Base-by-base conservation (phyloP, 2,888 invertebrate species). In the Torymus auratus region DNA sequence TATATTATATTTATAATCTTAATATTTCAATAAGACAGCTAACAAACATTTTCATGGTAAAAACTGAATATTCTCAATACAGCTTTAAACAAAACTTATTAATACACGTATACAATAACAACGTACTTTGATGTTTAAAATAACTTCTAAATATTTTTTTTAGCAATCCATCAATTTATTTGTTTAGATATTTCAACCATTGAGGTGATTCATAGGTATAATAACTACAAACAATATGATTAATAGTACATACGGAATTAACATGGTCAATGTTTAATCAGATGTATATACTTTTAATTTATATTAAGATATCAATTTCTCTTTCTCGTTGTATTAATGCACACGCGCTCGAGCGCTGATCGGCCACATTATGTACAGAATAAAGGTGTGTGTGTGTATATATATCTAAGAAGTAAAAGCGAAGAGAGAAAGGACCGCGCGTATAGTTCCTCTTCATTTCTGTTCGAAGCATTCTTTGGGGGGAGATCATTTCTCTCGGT, bases 401-500 rank as follows among this genome's bases (percentile, higher is more conserved):
- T 56, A 17, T 70, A 23, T 64, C 28, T 68, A 62, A 75, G 52
- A 50, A 62, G 41, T 78, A 23, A 17, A n/a, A 14, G 17, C 13
- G 28, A 53, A 60, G 73, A 68, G 61, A 65, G 56, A 73, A 73
- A 62, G 3, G 56, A 72, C 68, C 73, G 41, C 7, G 7, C 41
- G 41, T 10, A 7, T n/a, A 58, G 23, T 74, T 55, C 52, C n/a
- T 77, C 58, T 14, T 64, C 14, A 56, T 70, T 14, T 68, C 7
- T 55, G 53, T 60, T 60, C 13, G 23, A 70, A 20, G 14, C 55
- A 62, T 78, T 78, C 72, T 78, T 78, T 78, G 67, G 71, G 61
- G 67, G 71, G 61, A 78, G 28, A 78, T 78, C 71, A n/a, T 78
- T 78, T 60, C 67, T 78, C 67, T 78, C 61, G 15, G 62, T 64